Evolutionary conservation across 2,888 invertebrate species (phyloP), one percentile per base, ranked within the genome.

Genomic region (Sussaba pulchella): DNA sequence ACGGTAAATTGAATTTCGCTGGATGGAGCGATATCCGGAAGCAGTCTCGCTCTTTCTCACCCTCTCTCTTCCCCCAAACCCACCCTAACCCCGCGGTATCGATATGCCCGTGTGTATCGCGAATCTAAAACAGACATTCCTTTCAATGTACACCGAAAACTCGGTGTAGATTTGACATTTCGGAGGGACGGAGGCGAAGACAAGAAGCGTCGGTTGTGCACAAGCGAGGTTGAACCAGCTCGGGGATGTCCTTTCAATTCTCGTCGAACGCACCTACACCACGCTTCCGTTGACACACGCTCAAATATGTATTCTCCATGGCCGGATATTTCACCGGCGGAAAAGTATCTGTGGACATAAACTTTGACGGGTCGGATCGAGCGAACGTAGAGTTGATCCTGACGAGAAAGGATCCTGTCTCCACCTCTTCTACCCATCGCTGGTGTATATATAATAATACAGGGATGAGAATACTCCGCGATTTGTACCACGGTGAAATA

Each of bases 1-100:
- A 84, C 80, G 64, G 83, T 83, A 84, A 84, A 84, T 84, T 84
- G 84, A 84, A 84, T 84, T 84, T 84, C 78, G 73, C 77, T 73
- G 73, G 81, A 81, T 81, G 73, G 81, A 81, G 81, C 77, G 77
- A 81, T 81, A 81, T 81, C 76, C 67, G 72, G 19, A 69, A 81
- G 77, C 59, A 77, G 63, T 69, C 73, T 63, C 57, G 69, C 80
- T 81, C 71, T 72, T 76, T 76, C 76, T 64, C 80, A 24, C 39
- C 41, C 50, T 47, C 57, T 66, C 24, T 10, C 39, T 12, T 12
- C 50, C n/a, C n/a, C 19, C n/a, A n/a, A n/a, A n/a, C 26, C n/a
- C 36, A n/a, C 67, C 70, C 63, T n/a, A 26, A 8, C 39, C 19
- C 0, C 66, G 5, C 52, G 0, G n/a, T 36, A 36, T 21, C 52